Evolutionary conservation across 2,888 invertebrate genomes (phyloP).

Genomic region (Dicranocentrus wangi): DNA sequence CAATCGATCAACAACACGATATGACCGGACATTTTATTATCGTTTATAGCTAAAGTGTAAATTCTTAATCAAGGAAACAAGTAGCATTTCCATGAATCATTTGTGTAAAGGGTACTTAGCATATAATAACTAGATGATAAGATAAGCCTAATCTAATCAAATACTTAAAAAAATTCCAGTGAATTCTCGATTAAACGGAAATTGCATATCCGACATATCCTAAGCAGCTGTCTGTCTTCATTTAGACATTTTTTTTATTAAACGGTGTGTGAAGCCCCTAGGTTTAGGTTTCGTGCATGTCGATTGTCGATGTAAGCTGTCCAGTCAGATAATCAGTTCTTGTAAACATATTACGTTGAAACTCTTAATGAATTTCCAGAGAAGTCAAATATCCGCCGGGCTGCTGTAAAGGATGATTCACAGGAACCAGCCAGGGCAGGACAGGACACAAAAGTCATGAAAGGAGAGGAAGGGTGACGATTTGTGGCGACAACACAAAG

Average conservation of each 20-base stretch:
- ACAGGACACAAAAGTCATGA: background rate
- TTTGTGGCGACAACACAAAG: background rate
- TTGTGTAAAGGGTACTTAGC: no score
- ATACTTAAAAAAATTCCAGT: no score
- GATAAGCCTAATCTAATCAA: no score
- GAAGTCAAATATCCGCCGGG: slow-evolving; percentile 22
- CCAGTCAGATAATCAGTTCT: background rate
- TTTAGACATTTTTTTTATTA: no score
- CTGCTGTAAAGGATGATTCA: slow-evolving; percentile 12
- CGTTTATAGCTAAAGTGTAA: no score
- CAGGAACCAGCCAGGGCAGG: background rate
- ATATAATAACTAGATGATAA: no score
- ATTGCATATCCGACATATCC: background rate
- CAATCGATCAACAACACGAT: no score
- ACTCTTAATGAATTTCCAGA: slow-evolving; percentile 1
- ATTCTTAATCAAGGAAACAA: no score
- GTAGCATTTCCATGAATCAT: no score
- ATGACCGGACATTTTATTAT: no score
- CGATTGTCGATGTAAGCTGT: no score
- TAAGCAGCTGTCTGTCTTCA: slow-evolving; percentile 13
- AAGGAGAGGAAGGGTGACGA: background rate
- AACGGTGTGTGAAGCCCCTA: background rate
- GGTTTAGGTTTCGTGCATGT: background rate
- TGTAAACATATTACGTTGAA: background rate
- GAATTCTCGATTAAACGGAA: no score